These are phyloP conservation scores for Saguinus midas DNA, from an alignment of 2,113 vertebrate genomes.

Conservation along the genomic window DNA sequence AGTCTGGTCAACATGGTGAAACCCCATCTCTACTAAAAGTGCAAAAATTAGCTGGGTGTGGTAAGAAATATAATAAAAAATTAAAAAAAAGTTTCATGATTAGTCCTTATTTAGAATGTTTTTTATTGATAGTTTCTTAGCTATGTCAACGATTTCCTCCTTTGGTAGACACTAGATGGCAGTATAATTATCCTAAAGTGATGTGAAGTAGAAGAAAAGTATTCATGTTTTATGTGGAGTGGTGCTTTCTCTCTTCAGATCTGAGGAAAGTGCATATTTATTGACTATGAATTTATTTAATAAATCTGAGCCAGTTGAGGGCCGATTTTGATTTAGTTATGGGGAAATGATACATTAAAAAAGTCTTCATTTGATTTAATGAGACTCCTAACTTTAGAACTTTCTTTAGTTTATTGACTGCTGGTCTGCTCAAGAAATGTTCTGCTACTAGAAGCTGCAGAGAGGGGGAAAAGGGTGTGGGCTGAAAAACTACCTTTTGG, in stretches of 20 bases:
- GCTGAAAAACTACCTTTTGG: no score
- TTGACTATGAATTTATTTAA: not conserved
- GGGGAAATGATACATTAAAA: not conserved
- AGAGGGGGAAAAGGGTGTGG: no score
- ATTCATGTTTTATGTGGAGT: constrained; percentile 1
- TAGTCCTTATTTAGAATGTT: not conserved
- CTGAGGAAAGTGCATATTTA: not conserved
- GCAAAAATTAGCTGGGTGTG: no score
- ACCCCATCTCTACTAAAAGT: no score
- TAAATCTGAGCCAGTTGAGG: not conserved
- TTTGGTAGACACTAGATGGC: constrained; percentile 80
- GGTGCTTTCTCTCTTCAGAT: not conserved
- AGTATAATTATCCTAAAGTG: constrained; percentile 66
- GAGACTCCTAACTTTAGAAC: not conserved
- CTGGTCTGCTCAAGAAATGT: fast-evolving
- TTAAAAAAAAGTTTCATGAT: not conserved
- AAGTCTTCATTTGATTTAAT: not conserved
- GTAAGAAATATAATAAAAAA: no score
- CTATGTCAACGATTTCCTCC: not conserved
- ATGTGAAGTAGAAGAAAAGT: constrained; percentile 52
- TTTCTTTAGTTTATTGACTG: not conserved
- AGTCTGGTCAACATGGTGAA: no score
- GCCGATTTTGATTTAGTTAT: not conserved
- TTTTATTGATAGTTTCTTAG: not conserved
- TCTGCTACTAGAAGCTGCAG: no score